phyloP scores from a whole-genome alignment of 2,888 invertebrate species.

The Vesta saturnalis region DNA sequence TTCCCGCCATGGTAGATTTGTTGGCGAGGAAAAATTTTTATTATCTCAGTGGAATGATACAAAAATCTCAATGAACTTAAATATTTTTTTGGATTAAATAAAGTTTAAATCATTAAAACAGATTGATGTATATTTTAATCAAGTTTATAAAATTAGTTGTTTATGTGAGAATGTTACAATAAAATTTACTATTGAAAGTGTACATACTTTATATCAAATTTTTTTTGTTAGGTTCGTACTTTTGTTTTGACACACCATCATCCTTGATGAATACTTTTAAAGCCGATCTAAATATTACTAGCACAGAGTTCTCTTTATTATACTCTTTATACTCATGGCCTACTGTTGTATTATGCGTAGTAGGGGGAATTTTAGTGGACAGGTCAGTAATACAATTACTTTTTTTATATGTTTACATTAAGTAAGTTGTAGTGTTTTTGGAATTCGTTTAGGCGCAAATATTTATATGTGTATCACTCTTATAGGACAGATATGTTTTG shows the following conservation, averaged over 20 bases:
- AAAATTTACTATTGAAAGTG: too few species aligned
- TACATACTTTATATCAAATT: neutral
- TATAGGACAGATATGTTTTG: conserved; percentile 89
- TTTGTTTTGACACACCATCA: conserved; percentile 97
- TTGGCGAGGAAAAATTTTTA: too few species aligned
- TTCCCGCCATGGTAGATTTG: too few species aligned
- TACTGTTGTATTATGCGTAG: conserved; percentile 93
- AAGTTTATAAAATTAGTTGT: too few species aligned
- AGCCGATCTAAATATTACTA: conserved; percentile 80
- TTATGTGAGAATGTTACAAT: too few species aligned
- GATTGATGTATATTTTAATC: too few species aligned
- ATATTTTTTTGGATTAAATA: too few species aligned
- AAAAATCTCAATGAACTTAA: too few species aligned
- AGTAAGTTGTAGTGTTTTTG: conserved; percentile 80
- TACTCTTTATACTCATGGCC: conserved; percentile 99
- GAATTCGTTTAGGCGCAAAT: conserved; percentile 90
- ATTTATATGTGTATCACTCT: conserved; percentile 90
- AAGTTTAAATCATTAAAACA: too few species aligned
- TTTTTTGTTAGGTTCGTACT: conserved; percentile 83
- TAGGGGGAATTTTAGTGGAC: conserved; percentile 96
- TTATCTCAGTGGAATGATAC: too few species aligned
- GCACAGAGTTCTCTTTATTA: conserved; percentile 84
- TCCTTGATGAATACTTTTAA: conserved; percentile 90
- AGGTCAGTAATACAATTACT: conserved; percentile 64
- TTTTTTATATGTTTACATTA: conserved; percentile 4